Percentiles rank a stretch among this genome's conserved stretches.
phyloP scores from a whole-genome alignment of 1,140 invertebrate genomes.

The Pseudomyrmex pallidus region DNA sequence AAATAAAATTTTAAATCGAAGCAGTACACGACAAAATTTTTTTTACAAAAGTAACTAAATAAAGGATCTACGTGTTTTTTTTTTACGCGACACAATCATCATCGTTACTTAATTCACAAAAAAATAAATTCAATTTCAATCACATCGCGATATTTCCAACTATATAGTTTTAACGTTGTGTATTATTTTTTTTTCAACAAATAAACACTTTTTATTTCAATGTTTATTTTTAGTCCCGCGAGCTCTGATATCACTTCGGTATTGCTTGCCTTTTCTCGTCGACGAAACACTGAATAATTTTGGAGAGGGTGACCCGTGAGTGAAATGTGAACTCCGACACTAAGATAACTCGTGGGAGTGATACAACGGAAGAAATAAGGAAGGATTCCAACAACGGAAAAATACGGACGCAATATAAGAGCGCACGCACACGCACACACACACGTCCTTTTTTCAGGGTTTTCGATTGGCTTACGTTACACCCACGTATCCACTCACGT shows the following conservation, averaged over 20 bases:
- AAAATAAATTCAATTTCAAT: too few relatives aligned
- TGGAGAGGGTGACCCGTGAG: neutral
- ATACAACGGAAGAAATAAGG: conserved; percentile 28
- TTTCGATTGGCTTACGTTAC: conserved; percentile 15
- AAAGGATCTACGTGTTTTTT: neutral
- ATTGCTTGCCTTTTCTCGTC: neutral
- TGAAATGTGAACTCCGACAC: conserved; percentile 17
- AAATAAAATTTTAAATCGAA: neutral
- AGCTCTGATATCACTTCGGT: too few relatives aligned
- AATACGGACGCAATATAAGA: conserved; percentile 17
- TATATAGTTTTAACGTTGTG: neutral
- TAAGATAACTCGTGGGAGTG: neutral
- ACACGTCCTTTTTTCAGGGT: neutral
- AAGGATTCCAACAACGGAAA: conserved; percentile 32
- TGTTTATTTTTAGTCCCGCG: neutral
- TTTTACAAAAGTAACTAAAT: conserved; percentile 8
- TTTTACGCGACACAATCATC: too few relatives aligned
- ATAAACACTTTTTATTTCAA: neutral
- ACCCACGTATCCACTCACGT: neutral
- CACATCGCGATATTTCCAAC: too few relatives aligned
- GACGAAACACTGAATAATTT: neutral
- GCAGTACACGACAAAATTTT: neutral
- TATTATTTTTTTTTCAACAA: neutral
- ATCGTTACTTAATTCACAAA: too few relatives aligned
- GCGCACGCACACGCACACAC: neutral